phyloP scores from a whole-genome alignment of 2,888 invertebrate species.

The Adelphocoris suturalis region DNA sequence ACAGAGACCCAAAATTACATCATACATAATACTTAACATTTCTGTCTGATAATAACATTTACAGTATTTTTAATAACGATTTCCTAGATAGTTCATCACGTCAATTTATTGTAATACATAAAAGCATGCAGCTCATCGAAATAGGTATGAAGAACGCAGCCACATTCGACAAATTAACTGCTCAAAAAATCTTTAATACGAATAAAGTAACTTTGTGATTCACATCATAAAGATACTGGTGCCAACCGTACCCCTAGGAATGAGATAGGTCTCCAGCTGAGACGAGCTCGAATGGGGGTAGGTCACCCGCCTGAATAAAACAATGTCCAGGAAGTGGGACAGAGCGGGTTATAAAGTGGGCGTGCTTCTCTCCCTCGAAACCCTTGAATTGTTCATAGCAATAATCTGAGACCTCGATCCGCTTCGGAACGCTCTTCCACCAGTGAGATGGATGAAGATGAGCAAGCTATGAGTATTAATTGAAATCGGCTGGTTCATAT shows the following conservation, averaged over 20 bases:
- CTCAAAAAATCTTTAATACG: too few relatives aligned
- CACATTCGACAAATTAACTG: too few relatives aligned
- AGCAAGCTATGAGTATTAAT: not conserved
- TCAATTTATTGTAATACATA: too few relatives aligned
- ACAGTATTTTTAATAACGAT: too few relatives aligned
- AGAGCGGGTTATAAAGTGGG: slow-evolving; percentile 37
- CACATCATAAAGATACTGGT: not conserved
- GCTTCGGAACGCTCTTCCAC: not conserved
- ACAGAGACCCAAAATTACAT: too few relatives aligned
- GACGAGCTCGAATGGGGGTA: slow-evolving; percentile 53
- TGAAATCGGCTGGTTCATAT: not conserved
- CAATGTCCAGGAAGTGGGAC: slow-evolving; percentile 68
- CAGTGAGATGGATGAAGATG: not conserved
- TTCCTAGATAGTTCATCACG: too few relatives aligned
- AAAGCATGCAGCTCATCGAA: too few relatives aligned
- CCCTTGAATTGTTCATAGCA: slow-evolving; percentile 56
- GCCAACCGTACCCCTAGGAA: slow-evolving; percentile 28
- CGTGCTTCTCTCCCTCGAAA: slow-evolving; percentile 24
- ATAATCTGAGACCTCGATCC: slow-evolving; percentile 56
- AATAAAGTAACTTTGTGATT: not conserved
- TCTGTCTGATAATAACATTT: too few relatives aligned
- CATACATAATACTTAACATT: too few relatives aligned
- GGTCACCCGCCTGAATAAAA: slow-evolving; percentile 64
- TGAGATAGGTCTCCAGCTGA: not conserved
- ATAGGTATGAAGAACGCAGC: too few relatives aligned